These are phyloP conservation scores for Albula goreensis DNA, from an alignment of 2,113 vertebrate genomes.

Conservation along the genomic window DNA sequence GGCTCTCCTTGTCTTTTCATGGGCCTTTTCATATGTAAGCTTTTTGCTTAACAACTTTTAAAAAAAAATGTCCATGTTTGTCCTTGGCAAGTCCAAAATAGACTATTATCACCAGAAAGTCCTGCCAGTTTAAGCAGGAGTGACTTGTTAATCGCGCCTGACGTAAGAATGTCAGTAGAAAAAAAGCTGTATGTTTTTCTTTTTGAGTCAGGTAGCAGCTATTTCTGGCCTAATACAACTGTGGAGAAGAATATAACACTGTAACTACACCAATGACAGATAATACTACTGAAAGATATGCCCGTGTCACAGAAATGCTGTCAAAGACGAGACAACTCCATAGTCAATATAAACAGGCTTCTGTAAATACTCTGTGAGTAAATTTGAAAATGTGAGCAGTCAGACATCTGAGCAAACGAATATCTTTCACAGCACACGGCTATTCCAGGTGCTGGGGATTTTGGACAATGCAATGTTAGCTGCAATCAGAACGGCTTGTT, in stretches of 20 bases:
- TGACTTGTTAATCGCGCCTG: neutral
- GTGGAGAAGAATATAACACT: neutral
- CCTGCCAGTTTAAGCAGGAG: neutral
- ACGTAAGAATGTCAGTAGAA: neutral
- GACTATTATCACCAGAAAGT: neutral
- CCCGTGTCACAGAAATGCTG: neutral
- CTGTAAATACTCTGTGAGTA: neutral
- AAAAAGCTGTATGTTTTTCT: neutral
- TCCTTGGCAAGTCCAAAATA: conserved; percentile 4
- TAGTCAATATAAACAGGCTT: neutral
- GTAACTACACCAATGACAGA: neutral
- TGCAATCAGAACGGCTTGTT: neutral
- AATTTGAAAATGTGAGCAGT: neutral
- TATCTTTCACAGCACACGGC: neutral
- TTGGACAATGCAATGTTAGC: neutral
- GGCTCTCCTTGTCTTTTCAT: neutral
- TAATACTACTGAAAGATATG: neutral
- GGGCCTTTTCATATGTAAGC: neutral
- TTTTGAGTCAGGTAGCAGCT: neutral
- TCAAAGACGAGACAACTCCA: neutral
- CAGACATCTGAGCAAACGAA: neutral
- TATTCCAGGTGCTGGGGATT: neutral
- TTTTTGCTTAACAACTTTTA: neutral
- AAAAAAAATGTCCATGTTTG: neutral
- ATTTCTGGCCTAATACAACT: neutral